These are phyloP conservation scores for Rhimphoctona megacephalus DNA, from an alignment of 2,888 invertebrate genomes.

Conservation along the genomic window DNA sequence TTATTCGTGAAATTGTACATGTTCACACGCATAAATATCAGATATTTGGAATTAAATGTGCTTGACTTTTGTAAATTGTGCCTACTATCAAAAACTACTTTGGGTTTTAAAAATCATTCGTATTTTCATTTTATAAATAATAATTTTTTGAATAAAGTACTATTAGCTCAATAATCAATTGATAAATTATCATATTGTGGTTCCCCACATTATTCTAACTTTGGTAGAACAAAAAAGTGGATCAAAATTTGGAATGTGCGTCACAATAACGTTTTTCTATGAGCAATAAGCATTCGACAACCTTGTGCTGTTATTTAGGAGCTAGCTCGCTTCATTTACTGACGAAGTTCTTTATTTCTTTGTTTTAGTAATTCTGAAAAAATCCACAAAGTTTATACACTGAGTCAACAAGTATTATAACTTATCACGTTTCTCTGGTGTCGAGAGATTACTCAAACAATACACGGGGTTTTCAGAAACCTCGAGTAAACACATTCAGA, in stretches of 20 bases:
- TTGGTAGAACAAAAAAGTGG: background rate
- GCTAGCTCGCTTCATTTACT: background rate
- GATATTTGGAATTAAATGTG: background rate
- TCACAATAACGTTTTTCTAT: background rate
- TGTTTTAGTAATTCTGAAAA: background rate
- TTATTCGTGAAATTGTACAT: conserved; percentile 28
- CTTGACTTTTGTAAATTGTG: background rate
- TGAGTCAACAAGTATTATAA: background rate
- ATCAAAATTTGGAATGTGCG: background rate
- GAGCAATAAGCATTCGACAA: no score
- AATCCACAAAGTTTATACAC: background rate
- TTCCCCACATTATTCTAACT: background rate
- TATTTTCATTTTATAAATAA: background rate
- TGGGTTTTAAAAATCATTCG: no score
- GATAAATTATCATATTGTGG: background rate
- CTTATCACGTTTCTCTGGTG: conserved; percentile 7
- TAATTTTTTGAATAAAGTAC: background rate
- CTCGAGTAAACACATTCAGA: conserved; percentile 11
- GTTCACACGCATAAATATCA: background rate
- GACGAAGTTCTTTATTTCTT: background rate
- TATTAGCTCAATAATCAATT: background rate
- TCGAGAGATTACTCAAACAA: background rate
- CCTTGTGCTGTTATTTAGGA: no score
- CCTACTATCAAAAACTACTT: background rate
- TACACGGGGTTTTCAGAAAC: background rate